These are phyloP conservation scores for Eubucco bourcierii DNA, from an alignment of 2,113 vertebrate genomes.

Conservation along the genomic window DNA sequence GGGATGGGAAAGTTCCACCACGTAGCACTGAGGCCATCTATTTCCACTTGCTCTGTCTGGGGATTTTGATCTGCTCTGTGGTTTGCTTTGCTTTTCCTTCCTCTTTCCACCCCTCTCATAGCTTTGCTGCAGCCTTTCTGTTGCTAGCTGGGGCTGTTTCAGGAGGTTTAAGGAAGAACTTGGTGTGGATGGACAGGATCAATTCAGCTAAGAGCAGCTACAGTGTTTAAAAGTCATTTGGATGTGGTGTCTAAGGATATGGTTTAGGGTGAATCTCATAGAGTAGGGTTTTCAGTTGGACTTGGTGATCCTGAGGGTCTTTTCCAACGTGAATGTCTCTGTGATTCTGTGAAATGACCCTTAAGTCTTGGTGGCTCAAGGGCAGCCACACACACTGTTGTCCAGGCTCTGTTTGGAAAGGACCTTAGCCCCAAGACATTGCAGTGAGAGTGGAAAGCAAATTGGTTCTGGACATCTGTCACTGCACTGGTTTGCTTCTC, in stretches of 20 bases:
- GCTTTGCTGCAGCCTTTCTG: not conserved
- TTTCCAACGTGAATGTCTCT: too few relatives aligned
- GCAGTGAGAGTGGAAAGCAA: not conserved
- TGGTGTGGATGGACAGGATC: not conserved
- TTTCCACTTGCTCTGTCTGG: not conserved
- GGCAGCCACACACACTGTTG: rapidly evolving
- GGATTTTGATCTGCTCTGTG: not conserved
- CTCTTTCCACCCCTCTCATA: not conserved
- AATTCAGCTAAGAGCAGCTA: not conserved
- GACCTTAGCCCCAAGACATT: not conserved
- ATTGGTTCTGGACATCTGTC: not conserved
- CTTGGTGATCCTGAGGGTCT: too few relatives aligned
- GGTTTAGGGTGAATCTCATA: too few relatives aligned
- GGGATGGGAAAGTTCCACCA: not conserved
- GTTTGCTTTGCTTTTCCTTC: not conserved
- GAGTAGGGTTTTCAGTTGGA: too few relatives aligned
- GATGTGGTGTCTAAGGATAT: too few relatives aligned
- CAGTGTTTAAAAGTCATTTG: too few relatives aligned
- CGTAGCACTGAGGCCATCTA: not conserved
- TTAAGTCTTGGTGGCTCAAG: not conserved
- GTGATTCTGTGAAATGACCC: not conserved
- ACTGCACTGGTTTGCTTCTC: not conserved
- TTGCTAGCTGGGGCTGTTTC: not conserved
- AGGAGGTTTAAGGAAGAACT: not conserved
- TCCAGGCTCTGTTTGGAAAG: not conserved